A percentile compares a stretch with the other conserved stretches of the same genome.
phyloP scores from a whole-genome alignment of 2,797 vertebrate genomes.

The Sebastes taczanowskii region DNA sequence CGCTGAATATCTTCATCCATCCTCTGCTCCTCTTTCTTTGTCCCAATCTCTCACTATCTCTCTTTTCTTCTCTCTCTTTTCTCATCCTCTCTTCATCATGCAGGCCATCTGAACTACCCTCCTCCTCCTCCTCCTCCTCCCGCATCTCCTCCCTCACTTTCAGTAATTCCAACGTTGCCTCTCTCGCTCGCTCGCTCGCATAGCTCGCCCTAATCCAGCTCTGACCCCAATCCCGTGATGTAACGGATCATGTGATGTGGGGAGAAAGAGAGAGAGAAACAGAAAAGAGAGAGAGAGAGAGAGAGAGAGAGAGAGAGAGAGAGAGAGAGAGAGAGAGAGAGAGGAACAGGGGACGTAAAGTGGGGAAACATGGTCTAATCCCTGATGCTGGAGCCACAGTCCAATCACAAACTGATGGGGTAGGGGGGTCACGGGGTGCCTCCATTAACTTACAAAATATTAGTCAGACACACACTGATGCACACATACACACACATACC shows the following conservation, averaged over 20 bases:
- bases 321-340: slow-evolving; percentile 35
- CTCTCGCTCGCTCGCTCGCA: slow-evolving; percentile 45
- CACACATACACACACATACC: neutral
- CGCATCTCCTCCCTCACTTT: slow-evolving; percentile 61
- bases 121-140: neutral
- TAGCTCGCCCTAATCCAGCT: slow-evolving; percentile 80
- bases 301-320: slow-evolving; percentile 46
- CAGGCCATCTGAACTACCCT: slow-evolving; percentile 27
- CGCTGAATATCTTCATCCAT: slow-evolving; percentile 6
- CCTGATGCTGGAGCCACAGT: slow-evolving; percentile 49
- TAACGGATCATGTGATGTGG: slow-evolving; percentile 83
- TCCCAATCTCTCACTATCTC: slow-evolving; percentile 32
- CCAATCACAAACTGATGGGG: slow-evolving; percentile 71
- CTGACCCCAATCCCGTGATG: slow-evolving; percentile 89
- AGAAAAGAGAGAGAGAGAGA: neutral
- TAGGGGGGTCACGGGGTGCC: slow-evolving; percentile 39
- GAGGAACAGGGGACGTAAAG: slow-evolving; percentile 50
- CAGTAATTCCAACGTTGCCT: slow-evolving; percentile 69
- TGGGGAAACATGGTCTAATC: slow-evolving; percentile 80
- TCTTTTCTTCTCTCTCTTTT: slow-evolving; percentile 22
- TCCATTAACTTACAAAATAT: slow-evolving; percentile 72
- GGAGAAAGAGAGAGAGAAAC: slow-evolving; percentile 41
- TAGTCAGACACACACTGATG: slow-evolving; percentile 35
- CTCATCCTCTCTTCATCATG: slow-evolving; percentile 31
- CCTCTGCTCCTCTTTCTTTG: slow-evolving; percentile 29